Evolutionary conservation across 2,113 vertebrate species (phyloP), one percentile per base, ranked within the genome.

Genomic region (Gobius niger): DNA sequence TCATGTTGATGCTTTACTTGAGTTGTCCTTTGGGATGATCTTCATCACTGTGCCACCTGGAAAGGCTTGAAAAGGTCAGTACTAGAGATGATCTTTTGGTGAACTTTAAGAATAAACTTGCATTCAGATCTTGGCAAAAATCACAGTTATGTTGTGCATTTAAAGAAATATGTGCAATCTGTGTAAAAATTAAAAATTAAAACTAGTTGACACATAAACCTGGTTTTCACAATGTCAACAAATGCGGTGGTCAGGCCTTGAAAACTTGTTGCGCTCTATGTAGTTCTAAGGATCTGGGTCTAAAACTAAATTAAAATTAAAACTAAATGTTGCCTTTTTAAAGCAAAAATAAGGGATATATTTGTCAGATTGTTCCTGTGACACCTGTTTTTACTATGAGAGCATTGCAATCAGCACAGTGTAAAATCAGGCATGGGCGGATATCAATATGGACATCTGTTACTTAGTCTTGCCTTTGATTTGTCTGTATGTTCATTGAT

Each of bases 401-500:
- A 65, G 68, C 64, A 11, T 44, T 44, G 51, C 61, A 59, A 63
- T 19, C 66, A 52, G 50, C 44, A 41, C 3, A 12, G 61, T 1
- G 47, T 57, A 47, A n/a, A 63, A 77, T 50, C 68, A 46, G 44
- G 67, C 63, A 68, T 60, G 51, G 53, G 34, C 6, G 10, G 18
- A 6, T 57, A 44, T 57, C 52, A 61, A 54, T 40, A 54, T n/a
- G 67, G 75, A 79, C 78, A 85, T 85, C 87, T 87, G 81, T 81
- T 87, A 68, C 59, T 81, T 75, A 51, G 70, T 65, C 75, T 60
- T 52, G 9, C 67, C 80, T 89, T 84, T 88, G 82, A 87, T 87
- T 73, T 71, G 65, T 71, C 76, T 79, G 79, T 83, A 83, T 76
- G 70, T 75, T 74, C 11, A 8, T 47, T 77, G 79, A 59, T 87